phyloP scores from a whole-genome alignment of 2,113 vertebrate genomes.

The Pangasianodon gigas region DNA sequence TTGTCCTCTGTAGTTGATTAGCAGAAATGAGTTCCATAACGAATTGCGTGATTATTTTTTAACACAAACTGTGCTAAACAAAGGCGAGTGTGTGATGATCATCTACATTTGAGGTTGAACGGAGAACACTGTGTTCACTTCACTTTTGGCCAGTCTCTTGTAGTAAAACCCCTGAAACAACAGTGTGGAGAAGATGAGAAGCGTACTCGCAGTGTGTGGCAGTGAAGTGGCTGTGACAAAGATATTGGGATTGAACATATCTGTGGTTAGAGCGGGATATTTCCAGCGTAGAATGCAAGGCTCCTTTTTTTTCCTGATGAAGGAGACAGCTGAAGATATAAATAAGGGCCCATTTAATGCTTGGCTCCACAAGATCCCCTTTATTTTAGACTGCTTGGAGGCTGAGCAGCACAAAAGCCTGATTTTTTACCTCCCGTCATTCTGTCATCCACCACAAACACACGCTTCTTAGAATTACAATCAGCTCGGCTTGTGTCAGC shows the following conservation, averaged over 20 bases:
- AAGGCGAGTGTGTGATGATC: background rate
- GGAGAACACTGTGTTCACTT: background rate
- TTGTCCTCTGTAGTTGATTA: background rate
- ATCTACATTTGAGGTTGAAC: background rate
- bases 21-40: background rate
- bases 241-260: slow-evolving; percentile 72
- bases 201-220: slow-evolving; percentile 26
- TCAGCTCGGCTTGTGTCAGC: too few species aligned
- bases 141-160: background rate
- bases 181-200: background rate
- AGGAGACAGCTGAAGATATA: slow-evolving; percentile 81
- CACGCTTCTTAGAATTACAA: background rate
- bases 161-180: background rate
- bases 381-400: slow-evolving; percentile 65
- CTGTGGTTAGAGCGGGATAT: slow-evolving; percentile 76
- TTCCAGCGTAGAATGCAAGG: slow-evolving; percentile 76
- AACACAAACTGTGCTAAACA: background rate
- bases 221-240: slow-evolving; percentile 56
- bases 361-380: slow-evolving; percentile 67
- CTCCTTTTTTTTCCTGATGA: slow-evolving; percentile 64
- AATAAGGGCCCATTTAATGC: slow-evolving; percentile 78
- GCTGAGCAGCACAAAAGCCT: slow-evolving; percentile 59
- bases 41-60: background rate
- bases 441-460: slow-evolving; percentile 26
- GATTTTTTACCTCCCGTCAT: slow-evolving; percentile 27